Conservation (phyloP, 2,113 vertebrate species). For the Phasianus colchicus region DNA sequence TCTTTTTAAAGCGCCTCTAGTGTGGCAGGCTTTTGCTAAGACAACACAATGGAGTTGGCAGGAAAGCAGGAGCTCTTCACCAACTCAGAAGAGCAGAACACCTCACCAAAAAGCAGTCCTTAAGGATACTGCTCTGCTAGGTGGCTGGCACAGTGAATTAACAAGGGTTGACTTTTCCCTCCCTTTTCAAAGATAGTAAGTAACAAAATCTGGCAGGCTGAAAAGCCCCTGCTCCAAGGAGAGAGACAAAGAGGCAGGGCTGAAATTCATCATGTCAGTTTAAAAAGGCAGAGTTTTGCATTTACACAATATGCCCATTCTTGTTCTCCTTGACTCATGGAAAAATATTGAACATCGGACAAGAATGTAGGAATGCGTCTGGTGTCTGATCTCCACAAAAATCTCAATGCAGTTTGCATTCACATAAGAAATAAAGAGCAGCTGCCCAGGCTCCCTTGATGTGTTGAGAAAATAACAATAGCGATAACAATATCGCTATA, state of each 20-base stretch:
- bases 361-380: constrained; percentile 70
- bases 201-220: constrained; percentile 35
- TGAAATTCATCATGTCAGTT: constrained; percentile 47
- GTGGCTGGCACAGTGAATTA: constrained; percentile 57
- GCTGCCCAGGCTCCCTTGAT: constrained; percentile 13
- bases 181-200: constrained; percentile 35
- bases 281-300: constrained; percentile 63
- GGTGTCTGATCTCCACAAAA: constrained; percentile 62
- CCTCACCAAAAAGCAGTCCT: not conserved
- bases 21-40: constrained; percentile 29
- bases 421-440: constrained; percentile 38
- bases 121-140: constrained; percentile 39
- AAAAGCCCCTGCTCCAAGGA: constrained; percentile 3
- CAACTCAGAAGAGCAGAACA: not conserved
- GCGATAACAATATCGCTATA: constrained; percentile 54
- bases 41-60: constrained; percentile 48
- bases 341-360: constrained; percentile 70
- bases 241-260: constrained; percentile 48
- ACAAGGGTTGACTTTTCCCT: constrained; percentile 55
- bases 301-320: constrained; percentile 63
- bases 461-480: constrained; percentile 59
- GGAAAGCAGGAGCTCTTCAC: constrained; percentile 36
- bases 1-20: constrained; percentile 47
- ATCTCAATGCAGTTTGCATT: constrained; percentile 51
- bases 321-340: constrained; percentile 70